These are phyloP conservation scores for Podotricha telesiphe DNA, from an alignment of 2,888 invertebrate genomes.

Conservation along the genomic window DNA sequence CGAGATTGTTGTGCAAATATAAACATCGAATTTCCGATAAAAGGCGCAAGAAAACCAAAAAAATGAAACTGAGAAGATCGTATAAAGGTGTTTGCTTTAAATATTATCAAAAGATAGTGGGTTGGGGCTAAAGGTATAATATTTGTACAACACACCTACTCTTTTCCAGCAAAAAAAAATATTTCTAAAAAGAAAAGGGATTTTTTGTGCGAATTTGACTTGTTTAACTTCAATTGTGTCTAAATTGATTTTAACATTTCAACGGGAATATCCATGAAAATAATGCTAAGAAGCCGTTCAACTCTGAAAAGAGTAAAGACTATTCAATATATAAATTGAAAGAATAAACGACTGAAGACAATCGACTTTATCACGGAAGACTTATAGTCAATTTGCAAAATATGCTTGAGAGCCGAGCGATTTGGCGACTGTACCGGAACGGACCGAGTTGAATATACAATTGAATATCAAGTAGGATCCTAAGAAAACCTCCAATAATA, in stretches of 20 bases:
- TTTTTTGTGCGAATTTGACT: conserved; percentile 1
- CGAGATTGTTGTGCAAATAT: conserved; percentile 75
- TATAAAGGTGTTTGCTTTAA: conserved; percentile 39
- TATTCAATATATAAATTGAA: conserved; percentile 51
- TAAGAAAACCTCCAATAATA: conserved; percentile 58
- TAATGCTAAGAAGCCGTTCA: conserved; percentile 36
- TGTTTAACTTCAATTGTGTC: conserved; percentile 4
- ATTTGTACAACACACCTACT: neutral
- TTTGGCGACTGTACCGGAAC: conserved; percentile 54
- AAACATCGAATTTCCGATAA: conserved; percentile 75
- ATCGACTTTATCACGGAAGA: conserved; percentile 59
- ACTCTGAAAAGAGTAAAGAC: conserved; percentile 34
- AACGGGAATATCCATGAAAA: conserved; percentile 26
- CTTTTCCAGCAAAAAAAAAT: neutral
- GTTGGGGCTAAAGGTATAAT: conserved; percentile 10
- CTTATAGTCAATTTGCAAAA: conserved; percentile 66
- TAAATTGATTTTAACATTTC: conserved; percentile 29
- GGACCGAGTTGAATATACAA: conserved; percentile 53
- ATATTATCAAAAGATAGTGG: conserved; percentile 34
- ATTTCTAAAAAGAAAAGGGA: neutral
- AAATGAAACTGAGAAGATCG: conserved; percentile 40
- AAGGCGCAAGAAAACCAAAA: conserved; percentile 49
- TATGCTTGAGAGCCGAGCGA: conserved; percentile 54
- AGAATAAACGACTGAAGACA: conserved; percentile 62
- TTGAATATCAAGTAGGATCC: conserved; percentile 54